Base-by-base conservation (phyloP, 2,888 invertebrate species). In the Vanessa cardui region DNA sequence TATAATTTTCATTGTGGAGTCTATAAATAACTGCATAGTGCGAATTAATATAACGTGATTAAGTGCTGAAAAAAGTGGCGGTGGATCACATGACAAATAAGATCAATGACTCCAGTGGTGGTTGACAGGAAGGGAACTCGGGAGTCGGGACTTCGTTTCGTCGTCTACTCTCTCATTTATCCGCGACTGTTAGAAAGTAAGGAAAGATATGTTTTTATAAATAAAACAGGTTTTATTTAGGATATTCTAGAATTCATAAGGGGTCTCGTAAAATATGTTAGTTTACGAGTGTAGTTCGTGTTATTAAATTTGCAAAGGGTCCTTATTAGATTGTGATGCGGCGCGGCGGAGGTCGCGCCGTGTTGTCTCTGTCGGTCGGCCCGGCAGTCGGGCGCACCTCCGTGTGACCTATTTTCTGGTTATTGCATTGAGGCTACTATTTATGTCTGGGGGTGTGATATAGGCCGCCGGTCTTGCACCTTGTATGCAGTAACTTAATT, bases 371-470 rank as follows among this genome's bases (percentile, higher is more conserved):
- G 79, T 86, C 86, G 82, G 69, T 61, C 65, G 72, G 62, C 66
- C 67, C 82, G 83, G 83, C 79, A 86, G 81, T 86, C 85, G 88
- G 91, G 89, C 92, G 88, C 91, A 91, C 92, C 92, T 91, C 90
- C 85, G 85, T 86, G 83, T 92, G 92, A 92, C 92, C 92, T 92
- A 92, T 92, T 89, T 92, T 90, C 92, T 89, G 89, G 86, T 84
- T 92, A 90, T 84, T 92, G 91, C 91, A 91, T 92, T 83, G 85
- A 83, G 86, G 83, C 85, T 89, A 87, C 86, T 91, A 91, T 90
- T 89, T 89, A 88, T 87, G 86, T 88, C 84, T 84, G 80, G 78
- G 88, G 88, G 83, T 87, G 85, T 82, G 84, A 89, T 86, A 77
- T 88, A 83, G 90, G 88, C 83, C 84, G 83, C 81, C 83, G 86